These are phyloP conservation scores for Platyrinchus mystaceus DNA, from an alignment of 2,797 vertebrate species.

Conservation along the genomic window DNA sequence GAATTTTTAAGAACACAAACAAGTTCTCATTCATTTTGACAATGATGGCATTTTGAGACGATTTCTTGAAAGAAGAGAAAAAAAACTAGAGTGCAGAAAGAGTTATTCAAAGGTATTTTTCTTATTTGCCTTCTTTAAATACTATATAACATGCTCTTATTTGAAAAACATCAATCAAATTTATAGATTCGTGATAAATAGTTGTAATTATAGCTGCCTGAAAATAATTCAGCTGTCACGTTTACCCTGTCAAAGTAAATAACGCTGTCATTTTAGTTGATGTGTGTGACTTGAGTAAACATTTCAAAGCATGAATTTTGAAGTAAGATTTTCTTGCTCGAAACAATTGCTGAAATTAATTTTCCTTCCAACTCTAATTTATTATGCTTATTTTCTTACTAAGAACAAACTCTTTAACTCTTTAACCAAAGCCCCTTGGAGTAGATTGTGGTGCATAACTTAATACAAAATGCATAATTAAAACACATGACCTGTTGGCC, in stretches of 20 bases:
- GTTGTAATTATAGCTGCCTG: conserved; percentile 59
- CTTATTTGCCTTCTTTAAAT: conserved; percentile 37
- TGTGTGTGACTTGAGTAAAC: conserved; percentile 69
- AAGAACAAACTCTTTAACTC: conserved; percentile 17
- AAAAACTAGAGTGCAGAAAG: neutral
- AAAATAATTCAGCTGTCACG: conserved; percentile 65
- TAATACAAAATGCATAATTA: neutral
- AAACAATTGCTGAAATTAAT: conserved; percentile 67
- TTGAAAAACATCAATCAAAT: conserved; percentile 64
- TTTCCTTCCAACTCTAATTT: conserved; percentile 47
- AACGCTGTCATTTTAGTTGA: conserved; percentile 72
- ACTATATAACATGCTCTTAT: conserved; percentile 20
- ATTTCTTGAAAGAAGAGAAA: conserved; percentile 19
- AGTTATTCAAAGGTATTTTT: conserved; percentile 26
- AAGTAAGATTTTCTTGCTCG: conserved; percentile 10
- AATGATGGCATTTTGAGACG: conserved; percentile 37
- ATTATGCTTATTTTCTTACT: conserved; percentile 45
- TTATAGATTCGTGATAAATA: conserved; percentile 56
- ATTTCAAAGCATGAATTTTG: conserved; percentile 51
- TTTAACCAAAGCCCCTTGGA: neutral
- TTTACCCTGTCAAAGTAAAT: conserved; percentile 70
- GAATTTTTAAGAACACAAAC: neutral
- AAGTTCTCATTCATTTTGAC: conserved; percentile 43
- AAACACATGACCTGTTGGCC: neutral
- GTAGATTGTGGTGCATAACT: neutral